These are phyloP conservation scores for Patagioenas fasciata DNA, from an alignment of 2,113 vertebrate species.

Conservation along the genomic window DNA sequence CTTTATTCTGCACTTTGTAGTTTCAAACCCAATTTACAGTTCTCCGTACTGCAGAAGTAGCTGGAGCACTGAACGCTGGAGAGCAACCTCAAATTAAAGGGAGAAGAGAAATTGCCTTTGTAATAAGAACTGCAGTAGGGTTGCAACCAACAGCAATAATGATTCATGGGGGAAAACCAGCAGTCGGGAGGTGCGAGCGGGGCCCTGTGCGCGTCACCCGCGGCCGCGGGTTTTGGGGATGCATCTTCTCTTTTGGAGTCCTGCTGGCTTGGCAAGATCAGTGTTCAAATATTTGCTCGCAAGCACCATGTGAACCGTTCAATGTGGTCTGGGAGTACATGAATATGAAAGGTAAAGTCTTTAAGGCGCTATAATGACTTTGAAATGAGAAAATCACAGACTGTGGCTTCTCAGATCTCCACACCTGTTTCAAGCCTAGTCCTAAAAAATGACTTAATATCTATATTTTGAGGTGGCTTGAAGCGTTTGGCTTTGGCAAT, in stretches of 20 bases:
- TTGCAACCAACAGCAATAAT: background rate
- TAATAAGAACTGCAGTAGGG: background rate
- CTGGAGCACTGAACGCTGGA: background rate
- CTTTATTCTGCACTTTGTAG: slow-evolving; percentile 35
- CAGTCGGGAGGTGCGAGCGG: background rate
- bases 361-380: background rate
- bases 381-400: background rate
- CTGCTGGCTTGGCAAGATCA: background rate
- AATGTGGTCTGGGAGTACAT: background rate
- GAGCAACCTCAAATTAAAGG: slow-evolving; percentile 41
- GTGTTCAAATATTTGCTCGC: background rate
- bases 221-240: background rate
- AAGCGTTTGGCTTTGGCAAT: background rate
- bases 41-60: background rate
- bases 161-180: background rate
- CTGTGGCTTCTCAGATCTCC: background rate
- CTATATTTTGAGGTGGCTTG: background rate
- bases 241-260: background rate
- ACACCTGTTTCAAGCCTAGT: background rate
- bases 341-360: background rate
- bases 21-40: slow-evolving; percentile 38
- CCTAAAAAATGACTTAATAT: fast-evolving
- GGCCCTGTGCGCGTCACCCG: background rate
- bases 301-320: background rate
- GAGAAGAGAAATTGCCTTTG: slow-evolving; percentile 30